These are phyloP conservation scores for Hystrix brachyura DNA, from an alignment of 2,113 vertebrate species.

Conservation along the genomic window DNA sequence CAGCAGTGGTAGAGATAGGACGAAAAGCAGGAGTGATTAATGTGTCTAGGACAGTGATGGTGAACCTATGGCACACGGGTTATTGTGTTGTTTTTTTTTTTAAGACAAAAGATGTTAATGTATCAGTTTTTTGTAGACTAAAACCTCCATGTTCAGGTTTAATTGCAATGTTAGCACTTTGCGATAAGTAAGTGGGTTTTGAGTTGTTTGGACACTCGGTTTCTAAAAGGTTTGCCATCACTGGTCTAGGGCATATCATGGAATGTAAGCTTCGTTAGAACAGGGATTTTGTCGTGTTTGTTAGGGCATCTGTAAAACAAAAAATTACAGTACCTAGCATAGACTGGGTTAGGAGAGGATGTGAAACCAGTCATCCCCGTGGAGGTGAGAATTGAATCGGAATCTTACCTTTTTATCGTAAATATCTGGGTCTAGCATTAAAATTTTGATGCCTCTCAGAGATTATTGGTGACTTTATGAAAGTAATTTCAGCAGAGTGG, in stretches of 20 bases:
- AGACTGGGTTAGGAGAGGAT: neutral
- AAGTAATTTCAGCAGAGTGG: constrained; percentile 44
- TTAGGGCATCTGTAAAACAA: neutral
- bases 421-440: neutral
- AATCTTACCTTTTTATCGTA: neutral
- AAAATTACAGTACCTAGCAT: neutral
- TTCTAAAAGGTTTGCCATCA: neutral
- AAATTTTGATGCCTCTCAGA: constrained; percentile 14
- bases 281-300: neutral
- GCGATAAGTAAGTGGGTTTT: neutral
- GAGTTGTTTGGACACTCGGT: neutral
- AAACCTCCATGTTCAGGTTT: neutral
- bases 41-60: neutral
- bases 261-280: neutral
- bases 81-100: neutral
- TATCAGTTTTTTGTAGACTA: neutral
- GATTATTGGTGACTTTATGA: constrained; percentile 35
- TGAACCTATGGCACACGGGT: neutral
- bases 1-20: neutral
- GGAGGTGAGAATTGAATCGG: neutral
- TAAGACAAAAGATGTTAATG: neutral
- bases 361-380: neutral
- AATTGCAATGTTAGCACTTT: neutral
- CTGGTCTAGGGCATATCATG: neutral
- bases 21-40: constrained; percentile 6